Base-by-base conservation (phyloP, 2,113 vertebrate species). In the Grantiella picta region DNA sequence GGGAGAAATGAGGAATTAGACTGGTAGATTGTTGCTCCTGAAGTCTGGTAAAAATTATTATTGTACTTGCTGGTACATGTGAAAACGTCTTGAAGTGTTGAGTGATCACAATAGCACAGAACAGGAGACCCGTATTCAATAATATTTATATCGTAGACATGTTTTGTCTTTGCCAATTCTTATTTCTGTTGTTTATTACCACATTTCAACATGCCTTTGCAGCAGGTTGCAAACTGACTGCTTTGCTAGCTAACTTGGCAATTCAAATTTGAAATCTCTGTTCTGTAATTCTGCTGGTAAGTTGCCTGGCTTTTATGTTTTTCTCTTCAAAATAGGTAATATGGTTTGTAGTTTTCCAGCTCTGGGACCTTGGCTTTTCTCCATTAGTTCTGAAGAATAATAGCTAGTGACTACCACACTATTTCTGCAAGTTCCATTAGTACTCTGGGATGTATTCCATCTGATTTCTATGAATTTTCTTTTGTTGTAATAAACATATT, bases 361-460 rank as follows among this genome's bases (percentile, higher is more conserved):
- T 80, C 89, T 76, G n/a, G 52, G 40, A 83, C 29, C 29, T 70
- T 93, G 68, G 33, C 69, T 89, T 54, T 60, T 79, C 63, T 93
- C 85, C 65, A 52, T 50, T 68, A 93, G 10, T 70, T 94, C 72
- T 64, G 49, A 87, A 82, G 35, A 92, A 49, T 73, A 88, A 71
- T 60, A 78, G 29, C 20, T 53, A 68, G 35, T 83, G 36, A 44
- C 47, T 91, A 73, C 70, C 81, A 31, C 12, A 29, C 19, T 92
- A 12, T 66, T 86, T 87, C 92, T 91, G 71, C 49, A 78, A 87
- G 40, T 88, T 94, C 56, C 56, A 78, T 91, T 96, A 94, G 24
- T 54, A 90, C 1, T 1, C 47, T 57, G 49, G 52, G 64, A 80
- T 82, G 16, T 56, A 68, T 70, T 96, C 71, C 25, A 28, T 79